Evolutionary conservation across 2,888 invertebrate genomes (phyloP).

Genomic region (Drosophila gaucha): DNA sequence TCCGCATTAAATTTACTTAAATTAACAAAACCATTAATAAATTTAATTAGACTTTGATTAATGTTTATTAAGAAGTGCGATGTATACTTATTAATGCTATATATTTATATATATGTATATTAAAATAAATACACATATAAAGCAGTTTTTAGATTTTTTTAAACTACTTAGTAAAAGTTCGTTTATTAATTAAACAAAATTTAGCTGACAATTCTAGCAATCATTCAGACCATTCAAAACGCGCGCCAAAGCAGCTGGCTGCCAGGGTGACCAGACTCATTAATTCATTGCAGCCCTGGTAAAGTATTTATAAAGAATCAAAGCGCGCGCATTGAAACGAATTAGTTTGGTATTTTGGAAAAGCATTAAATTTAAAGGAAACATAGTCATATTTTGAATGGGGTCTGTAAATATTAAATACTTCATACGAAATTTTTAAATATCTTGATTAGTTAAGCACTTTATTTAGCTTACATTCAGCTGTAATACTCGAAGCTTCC

Average conservation of each 20-base stretch:
- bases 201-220: too few species aligned
- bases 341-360: not conserved
- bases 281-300: conserved; percentile 18
- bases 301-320: not conserved
- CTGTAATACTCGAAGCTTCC: not conserved
- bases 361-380: not conserved
- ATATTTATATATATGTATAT: not conserved
- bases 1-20: conserved; percentile 7
- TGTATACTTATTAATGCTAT: not conserved
- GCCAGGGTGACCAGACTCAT: conserved; percentile 36
- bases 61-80: not conserved
- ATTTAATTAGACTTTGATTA: conserved; percentile 12
- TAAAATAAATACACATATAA: too few species aligned
- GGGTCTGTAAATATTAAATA: not conserved
- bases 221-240: not conserved
- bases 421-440: not conserved
- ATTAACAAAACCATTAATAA: conserved; percentile 13
- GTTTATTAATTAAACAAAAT: not conserved
- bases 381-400: not conserved
- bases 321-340: not conserved
- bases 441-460: too few species aligned
- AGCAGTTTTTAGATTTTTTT: too few species aligned
- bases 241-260: conserved; percentile 7
- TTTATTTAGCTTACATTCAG: too few species aligned
- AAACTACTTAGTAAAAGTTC: not conserved